Conservation (phyloP, 2,888 invertebrate genomes). For the Oscheius myriophilus region DNA sequence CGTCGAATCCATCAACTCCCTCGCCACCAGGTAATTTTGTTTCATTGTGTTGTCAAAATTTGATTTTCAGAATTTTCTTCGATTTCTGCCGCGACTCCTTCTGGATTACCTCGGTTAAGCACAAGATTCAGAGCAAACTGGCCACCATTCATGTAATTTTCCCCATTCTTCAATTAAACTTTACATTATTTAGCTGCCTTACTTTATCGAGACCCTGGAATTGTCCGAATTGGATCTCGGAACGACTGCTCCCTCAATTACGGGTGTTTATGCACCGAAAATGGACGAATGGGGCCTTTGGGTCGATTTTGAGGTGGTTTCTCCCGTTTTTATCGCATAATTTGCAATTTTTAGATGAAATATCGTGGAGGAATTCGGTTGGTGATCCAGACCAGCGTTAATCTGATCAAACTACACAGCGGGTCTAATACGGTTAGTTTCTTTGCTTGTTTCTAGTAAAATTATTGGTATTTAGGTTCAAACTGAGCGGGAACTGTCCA, state of each 20-base stretch:
- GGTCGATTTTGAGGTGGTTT: conserved; percentile 80
- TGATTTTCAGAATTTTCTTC: conserved; percentile 78
- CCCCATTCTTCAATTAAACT: no score
- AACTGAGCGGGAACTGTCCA: conserved; percentile 40
- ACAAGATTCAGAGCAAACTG: conserved; percentile 86
- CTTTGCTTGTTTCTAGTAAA: background rate
- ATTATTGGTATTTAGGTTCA: conserved; percentile 36
- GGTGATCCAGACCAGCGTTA: conserved; percentile 87
- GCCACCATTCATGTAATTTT: conserved; percentile 81
- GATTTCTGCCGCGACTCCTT: conserved; percentile 83
- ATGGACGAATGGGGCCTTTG: conserved; percentile 86
- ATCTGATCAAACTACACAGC: conserved; percentile 79
- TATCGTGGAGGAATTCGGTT: conserved; percentile 80
- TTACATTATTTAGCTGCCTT: conserved; percentile 81
- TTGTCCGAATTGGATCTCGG: conserved; percentile 73
- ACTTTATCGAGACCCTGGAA: conserved; percentile 85
- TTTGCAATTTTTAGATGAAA: conserved; percentile 48
- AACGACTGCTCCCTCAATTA: conserved; percentile 58
- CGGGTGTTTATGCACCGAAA: conserved; percentile 75
- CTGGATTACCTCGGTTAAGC: conserved; percentile 80
- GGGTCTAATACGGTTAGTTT: conserved; percentile 35
- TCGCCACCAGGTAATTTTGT: conserved; percentile 59
- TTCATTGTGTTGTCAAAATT: background rate
- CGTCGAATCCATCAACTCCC: conserved; percentile 64
- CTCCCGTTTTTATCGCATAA: background rate